Conservation (phyloP, 2,888 invertebrate genomes). For the Agonopterix alstromeriana region DNA sequence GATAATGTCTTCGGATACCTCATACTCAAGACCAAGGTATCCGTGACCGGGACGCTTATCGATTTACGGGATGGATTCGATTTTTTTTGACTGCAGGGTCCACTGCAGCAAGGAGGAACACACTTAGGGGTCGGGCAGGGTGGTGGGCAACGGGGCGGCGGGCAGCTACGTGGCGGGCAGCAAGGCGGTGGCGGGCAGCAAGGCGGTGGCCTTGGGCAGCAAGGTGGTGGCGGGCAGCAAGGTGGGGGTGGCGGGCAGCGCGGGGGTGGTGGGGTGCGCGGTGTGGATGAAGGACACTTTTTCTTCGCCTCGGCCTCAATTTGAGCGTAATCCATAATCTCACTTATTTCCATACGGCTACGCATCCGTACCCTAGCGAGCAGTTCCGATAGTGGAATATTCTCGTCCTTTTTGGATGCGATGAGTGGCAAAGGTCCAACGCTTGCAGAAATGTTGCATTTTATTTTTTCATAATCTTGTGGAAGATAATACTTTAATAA, state of each 20-base stretch:
- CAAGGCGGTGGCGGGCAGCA: not conserved
- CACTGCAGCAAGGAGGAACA: slow-evolving; percentile 1
- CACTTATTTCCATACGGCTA: not conserved
- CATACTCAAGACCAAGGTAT: too few species aligned
- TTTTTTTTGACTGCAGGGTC: not conserved
- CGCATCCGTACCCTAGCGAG: not conserved
- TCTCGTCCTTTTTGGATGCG: not conserved
- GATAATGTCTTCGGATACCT: not conserved
- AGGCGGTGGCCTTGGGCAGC: not conserved
- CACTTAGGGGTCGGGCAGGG: not conserved
- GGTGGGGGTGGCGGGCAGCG: not conserved
- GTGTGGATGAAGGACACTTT: not conserved
- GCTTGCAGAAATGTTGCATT: not conserved
- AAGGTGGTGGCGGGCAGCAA: slow-evolving; percentile 16
- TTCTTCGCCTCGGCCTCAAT: not conserved
- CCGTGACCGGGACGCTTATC: too few species aligned
- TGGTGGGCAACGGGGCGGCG: not conserved
- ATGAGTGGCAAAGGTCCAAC: not conserved
- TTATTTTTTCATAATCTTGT: not conserved
- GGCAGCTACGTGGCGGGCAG: not conserved
- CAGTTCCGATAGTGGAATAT: not conserved
- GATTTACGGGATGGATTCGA: too few species aligned
- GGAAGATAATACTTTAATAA: not conserved
- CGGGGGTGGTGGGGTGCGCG: too few species aligned
- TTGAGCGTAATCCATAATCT: slow-evolving; percentile 1